A percentile compares a stretch with the other conserved stretches of the same genome.
Conservation (phyloP, 2,113 vertebrate species). For the Serinus canaria region DNA sequence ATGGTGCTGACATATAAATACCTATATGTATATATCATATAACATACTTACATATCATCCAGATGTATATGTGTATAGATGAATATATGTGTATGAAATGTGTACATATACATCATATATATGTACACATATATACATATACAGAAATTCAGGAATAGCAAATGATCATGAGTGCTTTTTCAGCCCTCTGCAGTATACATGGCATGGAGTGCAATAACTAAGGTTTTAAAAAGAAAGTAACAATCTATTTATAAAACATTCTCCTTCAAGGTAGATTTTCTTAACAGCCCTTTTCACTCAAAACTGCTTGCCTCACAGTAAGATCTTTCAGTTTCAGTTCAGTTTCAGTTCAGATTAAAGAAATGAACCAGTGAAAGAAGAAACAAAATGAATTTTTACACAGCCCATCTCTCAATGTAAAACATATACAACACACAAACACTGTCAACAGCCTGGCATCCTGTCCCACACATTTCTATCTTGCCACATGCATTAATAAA, state of each 20-base stretch:
- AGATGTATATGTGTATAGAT: neutral
- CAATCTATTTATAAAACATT: neutral
- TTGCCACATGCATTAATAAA: neutral
- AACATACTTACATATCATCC: neutral
- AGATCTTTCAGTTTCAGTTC: constrained; percentile 1
- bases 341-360: constrained; percentile 17
- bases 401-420: neutral
- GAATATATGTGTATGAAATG: neutral
- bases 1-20: neutral
- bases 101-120: neutral
- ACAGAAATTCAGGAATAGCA: neutral
- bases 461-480: neutral
- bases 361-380: neutral
- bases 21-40: neutral
- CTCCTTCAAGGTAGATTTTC: neutral
- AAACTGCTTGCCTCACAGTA: neutral
- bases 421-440: constrained; percentile 1
- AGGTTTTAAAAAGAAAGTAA: neutral
- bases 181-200: neutral
- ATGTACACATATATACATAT: neutral
- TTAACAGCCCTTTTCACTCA: constrained; percentile 16
- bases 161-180: neutral
- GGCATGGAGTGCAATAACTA: neutral
- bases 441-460: constrained; percentile 33
- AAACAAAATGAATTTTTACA: neutral